Evolutionary conservation across 2,113 vertebrate genomes (phyloP).

Genomic region (Ctenodactylus gundi): DNA sequence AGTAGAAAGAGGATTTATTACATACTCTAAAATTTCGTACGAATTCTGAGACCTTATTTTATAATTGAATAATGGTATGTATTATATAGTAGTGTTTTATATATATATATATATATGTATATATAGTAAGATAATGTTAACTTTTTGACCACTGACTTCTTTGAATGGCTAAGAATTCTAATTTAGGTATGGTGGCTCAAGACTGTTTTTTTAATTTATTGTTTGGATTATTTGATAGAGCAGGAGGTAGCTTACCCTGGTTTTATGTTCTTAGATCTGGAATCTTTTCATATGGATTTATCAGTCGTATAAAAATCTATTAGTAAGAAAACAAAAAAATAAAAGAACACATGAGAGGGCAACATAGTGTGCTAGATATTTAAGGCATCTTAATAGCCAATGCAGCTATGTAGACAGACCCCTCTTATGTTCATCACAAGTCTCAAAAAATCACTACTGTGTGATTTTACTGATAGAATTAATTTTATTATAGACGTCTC

Average conservation of each 20-base stretch:
- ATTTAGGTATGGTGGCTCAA: not conserved
- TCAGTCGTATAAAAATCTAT: not conserved
- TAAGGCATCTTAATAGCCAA: not conserved
- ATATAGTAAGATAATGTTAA: conserved; percentile 4
- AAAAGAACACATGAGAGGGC: not conserved
- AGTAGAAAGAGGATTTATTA: not conserved
- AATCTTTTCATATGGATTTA: not conserved
- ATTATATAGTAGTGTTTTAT: too few relatives aligned
- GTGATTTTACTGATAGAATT: not conserved
- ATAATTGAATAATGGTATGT: too few relatives aligned
- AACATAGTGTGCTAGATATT: not conserved
- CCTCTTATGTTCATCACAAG: not conserved
- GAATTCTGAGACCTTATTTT: not conserved
- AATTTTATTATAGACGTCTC: not conserved
- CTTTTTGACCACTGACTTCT: not conserved
- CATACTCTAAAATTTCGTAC: not conserved
- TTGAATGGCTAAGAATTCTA: conserved; percentile 24
- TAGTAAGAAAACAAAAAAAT: not conserved
- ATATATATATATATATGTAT: too few relatives aligned
- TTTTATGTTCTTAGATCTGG: not conserved
- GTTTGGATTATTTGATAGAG: conserved; percentile 3
- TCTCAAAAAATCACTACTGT: not conserved
- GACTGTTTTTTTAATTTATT: not conserved
- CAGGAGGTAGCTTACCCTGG: not conserved
- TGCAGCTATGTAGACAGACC: not conserved